phyloP scores from a whole-genome alignment of 2,113 vertebrate genomes.

The Pogona vitticeps region DNA sequence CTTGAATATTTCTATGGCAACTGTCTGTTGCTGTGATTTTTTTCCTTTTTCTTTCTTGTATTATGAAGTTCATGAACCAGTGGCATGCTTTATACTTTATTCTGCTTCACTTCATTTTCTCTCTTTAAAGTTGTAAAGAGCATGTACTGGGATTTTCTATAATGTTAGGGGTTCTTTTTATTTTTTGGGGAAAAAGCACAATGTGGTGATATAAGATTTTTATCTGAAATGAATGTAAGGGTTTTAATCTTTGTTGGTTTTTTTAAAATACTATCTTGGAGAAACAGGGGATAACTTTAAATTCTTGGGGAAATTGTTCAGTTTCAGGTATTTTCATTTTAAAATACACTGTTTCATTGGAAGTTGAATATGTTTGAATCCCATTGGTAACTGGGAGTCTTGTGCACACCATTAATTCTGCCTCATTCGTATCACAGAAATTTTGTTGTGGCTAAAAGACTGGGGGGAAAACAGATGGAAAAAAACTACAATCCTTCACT shows the following conservation, averaged over 20 bases:
- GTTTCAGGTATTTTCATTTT: constrained; percentile 23
- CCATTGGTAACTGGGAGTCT: background rate
- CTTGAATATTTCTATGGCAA: constrained; percentile 91
- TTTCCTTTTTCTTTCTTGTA: constrained; percentile 74
- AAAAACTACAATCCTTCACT: background rate
- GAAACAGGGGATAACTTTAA: constrained; percentile 71
- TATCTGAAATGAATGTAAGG: constrained; percentile 80
- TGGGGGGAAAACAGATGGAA: background rate
- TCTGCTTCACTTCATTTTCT: constrained; percentile 78
- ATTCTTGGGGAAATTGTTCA: constrained; percentile 34
- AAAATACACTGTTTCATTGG: constrained; percentile 20
- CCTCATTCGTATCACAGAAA: background rate
- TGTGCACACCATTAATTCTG: background rate
- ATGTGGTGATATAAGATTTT: constrained; percentile 69
- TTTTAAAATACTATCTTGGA: constrained; percentile 76
- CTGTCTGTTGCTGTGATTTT: constrained; percentile 85
- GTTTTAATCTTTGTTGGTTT: constrained; percentile 54
- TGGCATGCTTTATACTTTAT: constrained; percentile 81
- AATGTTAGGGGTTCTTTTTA: constrained; percentile 74
- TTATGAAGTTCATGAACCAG: constrained; percentile 81
- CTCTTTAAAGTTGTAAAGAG: constrained; percentile 78
- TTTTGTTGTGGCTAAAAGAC: background rate
- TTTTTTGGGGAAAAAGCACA: constrained; percentile 75
- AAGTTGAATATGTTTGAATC: background rate
- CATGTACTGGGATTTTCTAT: constrained; percentile 77